Evolutionary conservation across 2,113 vertebrate genomes (phyloP), one percentile per base, ranked within the genome.

Genomic region (Ranitomeya imitator): DNA sequence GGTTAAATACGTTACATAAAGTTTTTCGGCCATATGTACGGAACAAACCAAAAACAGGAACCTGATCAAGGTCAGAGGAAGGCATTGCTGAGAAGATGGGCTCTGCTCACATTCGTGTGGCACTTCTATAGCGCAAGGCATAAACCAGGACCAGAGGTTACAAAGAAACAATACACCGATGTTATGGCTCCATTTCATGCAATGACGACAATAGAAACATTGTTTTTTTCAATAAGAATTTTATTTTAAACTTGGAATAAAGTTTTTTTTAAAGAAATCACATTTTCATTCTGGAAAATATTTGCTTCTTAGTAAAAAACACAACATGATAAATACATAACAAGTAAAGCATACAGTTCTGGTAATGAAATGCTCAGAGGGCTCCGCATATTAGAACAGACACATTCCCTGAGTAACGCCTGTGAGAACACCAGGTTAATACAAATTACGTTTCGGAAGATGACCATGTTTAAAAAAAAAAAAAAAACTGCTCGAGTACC

Each of bases 231-330:
- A 2, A 52, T 7, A 79, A 69, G 16, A 11, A 3, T n/a, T 87
- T 87, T 80, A 79, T 87, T 79, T 87, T 7, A 79, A 69, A 54
- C 37, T 19, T 52, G n/a, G 54, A n/a, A 5, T 79, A 69, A 76
- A 5, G 26, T 31, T 26, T 37, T 26, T 80, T 59, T 31, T 31
- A 31, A 59, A 57, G 26, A 85, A 85, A 74, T 67, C 74, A 54
- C 63, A 52, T n/a, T 69, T 71, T 71, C 51, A 84, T 65, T 55
- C 21, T 52, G 18, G 9, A 52, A 76, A 76, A 76, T 51, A 76
- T 4, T 18, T 21, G 19, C 45, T 52, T 52, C 15, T 61, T 61
- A 81, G 15, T 15, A 4, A 82, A 21, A 19, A 69, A 54, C 9
- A 52, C 31, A 71, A 76, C 10, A 23, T 51, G 8, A 55, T n/a